Conservation (phyloP, 2,888 invertebrate species). For the Diadegma fenestrale region DNA sequence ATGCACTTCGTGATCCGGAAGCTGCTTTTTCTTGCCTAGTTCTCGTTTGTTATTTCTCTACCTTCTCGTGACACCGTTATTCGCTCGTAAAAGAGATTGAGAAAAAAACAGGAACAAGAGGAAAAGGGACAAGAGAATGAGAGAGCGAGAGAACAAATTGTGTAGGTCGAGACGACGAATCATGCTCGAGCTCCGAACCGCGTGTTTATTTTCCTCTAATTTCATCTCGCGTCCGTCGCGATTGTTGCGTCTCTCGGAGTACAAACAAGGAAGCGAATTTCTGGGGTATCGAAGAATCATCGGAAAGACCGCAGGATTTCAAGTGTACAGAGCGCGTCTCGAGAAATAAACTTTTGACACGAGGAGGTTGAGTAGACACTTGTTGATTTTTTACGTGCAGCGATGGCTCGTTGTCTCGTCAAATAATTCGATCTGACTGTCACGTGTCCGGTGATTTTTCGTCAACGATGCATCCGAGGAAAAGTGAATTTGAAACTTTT, state of each 20-base stretch:
- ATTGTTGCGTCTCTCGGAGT: conserved; percentile 31
- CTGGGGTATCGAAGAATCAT: conserved; percentile 8
- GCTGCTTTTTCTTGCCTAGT: conserved; percentile 38
- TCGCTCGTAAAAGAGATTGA: conserved; percentile 19
- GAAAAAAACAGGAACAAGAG: conserved; percentile 15
- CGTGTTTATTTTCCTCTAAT: conserved; percentile 44
- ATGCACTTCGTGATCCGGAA: conserved; percentile 46
- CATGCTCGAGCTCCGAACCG: conserved; percentile 16
- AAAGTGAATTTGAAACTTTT: background rate
- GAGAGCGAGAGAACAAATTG: conserved; percentile 14
- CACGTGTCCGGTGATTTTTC: background rate
- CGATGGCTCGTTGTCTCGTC: background rate
- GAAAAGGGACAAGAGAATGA: background rate
- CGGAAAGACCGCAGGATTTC: conserved; percentile 37
- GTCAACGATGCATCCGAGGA: background rate
- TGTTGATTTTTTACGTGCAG: background rate
- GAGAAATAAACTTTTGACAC: background rate
- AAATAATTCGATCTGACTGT: background rate
- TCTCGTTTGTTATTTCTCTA: conserved; percentile 33
- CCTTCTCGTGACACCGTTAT: conserved; percentile 51
- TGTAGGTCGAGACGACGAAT: conserved; percentile 9
- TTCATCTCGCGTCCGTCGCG: conserved; percentile 35
- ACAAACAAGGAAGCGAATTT: conserved; percentile 33
- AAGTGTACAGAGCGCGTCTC: conserved; percentile 25
- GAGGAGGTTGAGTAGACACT: background rate